These are phyloP conservation scores for Rhabdophis nuchalis DNA, from an alignment of 2,797 vertebrate species.

Conservation along the genomic window DNA sequence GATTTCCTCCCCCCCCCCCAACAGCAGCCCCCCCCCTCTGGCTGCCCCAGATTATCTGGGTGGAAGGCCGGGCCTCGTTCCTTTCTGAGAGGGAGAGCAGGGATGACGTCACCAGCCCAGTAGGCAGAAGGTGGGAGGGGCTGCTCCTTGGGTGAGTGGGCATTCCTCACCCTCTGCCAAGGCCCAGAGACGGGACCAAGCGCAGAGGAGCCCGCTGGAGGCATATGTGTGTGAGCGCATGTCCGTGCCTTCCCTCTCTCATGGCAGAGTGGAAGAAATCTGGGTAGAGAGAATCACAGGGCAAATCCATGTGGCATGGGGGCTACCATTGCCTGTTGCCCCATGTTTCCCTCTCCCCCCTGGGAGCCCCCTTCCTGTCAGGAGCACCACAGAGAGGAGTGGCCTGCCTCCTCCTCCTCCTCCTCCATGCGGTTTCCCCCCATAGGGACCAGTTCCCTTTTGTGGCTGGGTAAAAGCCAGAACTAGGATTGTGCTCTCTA, in stretches of 20 bases:
- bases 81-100: neutral
- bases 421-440: neutral
- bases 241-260: neutral
- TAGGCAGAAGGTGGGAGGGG: neutral
- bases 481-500: neutral
- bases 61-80: neutral
- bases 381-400: neutral
- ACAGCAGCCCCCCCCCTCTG: neutral
- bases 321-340: neutral
- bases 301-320: too few relatives aligned
- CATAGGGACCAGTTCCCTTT: neutral
- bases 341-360: neutral
- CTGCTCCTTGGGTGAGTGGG: neutral
- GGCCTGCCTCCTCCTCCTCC: neutral
- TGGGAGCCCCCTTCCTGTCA: neutral
- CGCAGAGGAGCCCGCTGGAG: neutral
- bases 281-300: neutral
- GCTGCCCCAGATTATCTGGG: neutral
- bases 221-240: neutral
- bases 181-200: neutral
- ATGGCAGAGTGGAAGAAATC: neutral
- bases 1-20: neutral
- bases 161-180: neutral
- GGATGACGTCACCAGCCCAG: neutral
- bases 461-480: neutral